A percentile compares a stretch with the other conserved stretches of the same genome.
phyloP scores from a whole-genome alignment of 1,140 invertebrate species.

The Drosophila nigromelanica region DNA sequence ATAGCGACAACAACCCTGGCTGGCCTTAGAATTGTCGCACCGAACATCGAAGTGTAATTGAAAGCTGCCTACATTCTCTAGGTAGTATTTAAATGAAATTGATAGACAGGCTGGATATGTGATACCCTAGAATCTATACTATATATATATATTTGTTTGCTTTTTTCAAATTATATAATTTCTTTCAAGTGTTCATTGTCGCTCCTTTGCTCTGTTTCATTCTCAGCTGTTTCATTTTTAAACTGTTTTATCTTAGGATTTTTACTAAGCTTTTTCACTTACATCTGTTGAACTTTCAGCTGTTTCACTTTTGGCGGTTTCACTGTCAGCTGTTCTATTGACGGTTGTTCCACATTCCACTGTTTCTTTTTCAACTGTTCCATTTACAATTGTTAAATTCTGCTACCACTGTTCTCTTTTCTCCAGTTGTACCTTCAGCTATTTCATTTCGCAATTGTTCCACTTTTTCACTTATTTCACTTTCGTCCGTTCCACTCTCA shows the following conservation, averaged over 20 bases:
- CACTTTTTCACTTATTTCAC: not conserved
- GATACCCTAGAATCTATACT: slow-evolving; percentile 26
- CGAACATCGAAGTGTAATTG: slow-evolving; percentile 30
- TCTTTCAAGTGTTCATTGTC: not conserved
- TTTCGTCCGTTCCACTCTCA: not conserved
- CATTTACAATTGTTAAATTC: too few relatives aligned
- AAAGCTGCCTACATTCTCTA: slow-evolving; percentile 23
- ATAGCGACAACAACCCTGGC: slow-evolving; percentile 20
- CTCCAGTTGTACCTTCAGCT: not conserved
- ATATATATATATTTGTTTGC: not conserved
- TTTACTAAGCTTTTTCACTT: not conserved
- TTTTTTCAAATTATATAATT: not conserved
- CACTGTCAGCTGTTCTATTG: not conserved
- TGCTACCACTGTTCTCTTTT: not conserved
- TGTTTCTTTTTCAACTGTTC: not conserved
- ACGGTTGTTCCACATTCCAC: not conserved
- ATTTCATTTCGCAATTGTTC: not conserved
- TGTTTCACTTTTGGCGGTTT: not conserved
- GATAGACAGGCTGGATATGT: slow-evolving; percentile 36
- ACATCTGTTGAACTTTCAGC: not conserved
- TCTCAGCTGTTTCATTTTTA: not conserved
- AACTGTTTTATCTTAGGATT: not conserved
- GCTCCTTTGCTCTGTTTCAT: not conserved
- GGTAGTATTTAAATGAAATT: not conserved
- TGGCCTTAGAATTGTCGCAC: slow-evolving; percentile 4